phyloP scores from a whole-genome alignment of 2,888 invertebrate genomes.

The Drosophila vallismaia region DNA sequence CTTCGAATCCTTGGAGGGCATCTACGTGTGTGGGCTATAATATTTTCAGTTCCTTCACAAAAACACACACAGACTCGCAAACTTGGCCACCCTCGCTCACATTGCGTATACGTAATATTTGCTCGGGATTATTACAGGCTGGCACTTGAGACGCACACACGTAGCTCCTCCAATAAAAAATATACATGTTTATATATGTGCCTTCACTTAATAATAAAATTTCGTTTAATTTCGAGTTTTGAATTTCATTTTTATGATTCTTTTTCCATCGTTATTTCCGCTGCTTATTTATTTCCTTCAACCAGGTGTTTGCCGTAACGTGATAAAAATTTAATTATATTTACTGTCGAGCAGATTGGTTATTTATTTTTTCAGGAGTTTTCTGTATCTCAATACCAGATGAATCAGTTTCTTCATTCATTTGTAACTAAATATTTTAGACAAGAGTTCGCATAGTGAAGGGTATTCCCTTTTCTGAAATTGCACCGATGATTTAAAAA shows the following conservation, averaged over 20 bases:
- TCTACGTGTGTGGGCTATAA: constrained; percentile 52
- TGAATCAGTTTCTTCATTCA: neutral
- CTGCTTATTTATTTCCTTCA: constrained; percentile 44
- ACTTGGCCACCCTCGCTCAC: constrained; percentile 39
- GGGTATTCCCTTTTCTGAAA: neutral
- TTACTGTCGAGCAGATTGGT: constrained; percentile 21
- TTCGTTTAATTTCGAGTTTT: constrained; percentile 70
- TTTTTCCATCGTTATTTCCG: constrained; percentile 6
- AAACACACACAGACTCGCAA: constrained; percentile 15
- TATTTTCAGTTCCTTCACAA: constrained; percentile 60
- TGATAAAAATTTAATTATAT: constrained; percentile 67
- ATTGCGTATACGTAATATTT: constrained; percentile 68
- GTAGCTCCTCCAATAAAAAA: constrained; percentile 47
- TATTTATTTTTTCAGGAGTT: constrained; percentile 12
- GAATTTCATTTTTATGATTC: constrained; percentile 55
- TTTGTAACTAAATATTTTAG: neutral
- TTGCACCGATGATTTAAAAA: too few species aligned
- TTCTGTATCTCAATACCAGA: neutral
- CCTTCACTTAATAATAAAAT: constrained; percentile 64
- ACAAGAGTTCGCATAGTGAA: neutral
- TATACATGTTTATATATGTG: constrained; percentile 28
- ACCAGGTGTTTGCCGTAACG: constrained; percentile 51
- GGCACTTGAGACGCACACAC: constrained; percentile 67
- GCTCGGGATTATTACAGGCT: constrained; percentile 62
- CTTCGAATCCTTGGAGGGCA: constrained; percentile 37